phyloP scores from a whole-genome alignment of 2,797 vertebrate genomes.

The Acanthiza pusilla region DNA sequence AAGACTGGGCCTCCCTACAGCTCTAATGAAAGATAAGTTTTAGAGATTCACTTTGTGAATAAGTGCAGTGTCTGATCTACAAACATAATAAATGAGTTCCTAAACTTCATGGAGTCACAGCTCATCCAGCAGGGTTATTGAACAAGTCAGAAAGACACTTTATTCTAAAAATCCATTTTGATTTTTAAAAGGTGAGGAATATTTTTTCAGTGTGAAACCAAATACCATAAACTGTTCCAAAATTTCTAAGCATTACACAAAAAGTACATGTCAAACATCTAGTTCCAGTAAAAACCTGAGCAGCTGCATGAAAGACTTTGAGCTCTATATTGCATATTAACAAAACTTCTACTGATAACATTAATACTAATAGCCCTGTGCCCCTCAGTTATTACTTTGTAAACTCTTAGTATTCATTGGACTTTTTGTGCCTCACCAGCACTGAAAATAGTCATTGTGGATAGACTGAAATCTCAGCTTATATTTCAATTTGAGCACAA shows the following conservation, averaged over 20 bases:
- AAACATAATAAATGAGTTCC: slow-evolving; percentile 72
- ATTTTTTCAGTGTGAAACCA: background rate
- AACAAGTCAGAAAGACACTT: slow-evolving; percentile 41
- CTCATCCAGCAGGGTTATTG: slow-evolving; percentile 57
- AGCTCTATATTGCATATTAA: background rate
- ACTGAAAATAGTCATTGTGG: background rate
- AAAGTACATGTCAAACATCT: background rate
- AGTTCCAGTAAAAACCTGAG: background rate
- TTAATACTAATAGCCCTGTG: background rate
- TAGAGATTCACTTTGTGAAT: slow-evolving; percentile 71
- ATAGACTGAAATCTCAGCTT: background rate
- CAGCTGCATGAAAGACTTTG: background rate
- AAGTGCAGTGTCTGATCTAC: slow-evolving; percentile 69
- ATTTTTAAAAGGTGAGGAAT: background rate
- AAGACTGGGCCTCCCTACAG: slow-evolving; percentile 55
- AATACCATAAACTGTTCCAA: background rate
- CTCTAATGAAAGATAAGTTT: slow-evolving; percentile 71
- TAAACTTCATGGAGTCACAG: slow-evolving; percentile 73
- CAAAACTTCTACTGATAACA: background rate
- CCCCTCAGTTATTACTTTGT: background rate
- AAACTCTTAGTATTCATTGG: background rate
- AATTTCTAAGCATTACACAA: background rate
- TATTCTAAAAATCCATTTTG: background rate
- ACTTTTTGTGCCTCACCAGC: background rate
- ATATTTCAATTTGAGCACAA: background rate